Evolutionary conservation across 2,797 vertebrate species (phyloP).

Genomic region (Sternotherus odoratus): DNA sequence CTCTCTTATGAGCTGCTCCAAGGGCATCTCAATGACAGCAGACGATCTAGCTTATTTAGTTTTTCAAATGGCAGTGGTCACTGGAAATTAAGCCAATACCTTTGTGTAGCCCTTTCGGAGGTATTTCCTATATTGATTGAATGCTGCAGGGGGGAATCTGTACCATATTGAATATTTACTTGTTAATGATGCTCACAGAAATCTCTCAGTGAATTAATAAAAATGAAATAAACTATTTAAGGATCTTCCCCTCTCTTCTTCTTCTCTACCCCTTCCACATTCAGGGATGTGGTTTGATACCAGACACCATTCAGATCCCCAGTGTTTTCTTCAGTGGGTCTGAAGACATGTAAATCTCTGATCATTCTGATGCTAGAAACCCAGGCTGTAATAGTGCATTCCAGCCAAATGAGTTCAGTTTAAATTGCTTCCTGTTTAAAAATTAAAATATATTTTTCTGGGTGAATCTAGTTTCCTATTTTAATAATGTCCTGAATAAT

Average conservation of each 20-base stretch:
- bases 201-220: conserved; percentile 3
- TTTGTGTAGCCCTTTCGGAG: background rate
- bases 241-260: background rate
- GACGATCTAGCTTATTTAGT: background rate
- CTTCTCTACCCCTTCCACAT: background rate
- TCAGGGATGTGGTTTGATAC: background rate
- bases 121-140: background rate
- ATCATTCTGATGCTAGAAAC: conserved; percentile 68
- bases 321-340: background rate
- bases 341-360: background rate
- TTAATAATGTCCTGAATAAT: conserved; percentile 81
- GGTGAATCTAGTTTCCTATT: conserved; percentile 75
- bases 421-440: conserved; percentile 80
- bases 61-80: background rate
- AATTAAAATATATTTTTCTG: conserved; percentile 78
- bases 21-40: background rate
- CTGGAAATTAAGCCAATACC: background rate
- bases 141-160: background rate
- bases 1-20: background rate
- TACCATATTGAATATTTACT: background rate
- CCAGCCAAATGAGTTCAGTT: conserved; percentile 73
- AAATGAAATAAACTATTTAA: background rate
- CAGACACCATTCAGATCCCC: background rate
- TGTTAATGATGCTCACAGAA: background rate
- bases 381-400: conserved; percentile 47